Conservation (phyloP, 2,113 vertebrate genomes). For the Chlorodrepanis virens region DNA sequence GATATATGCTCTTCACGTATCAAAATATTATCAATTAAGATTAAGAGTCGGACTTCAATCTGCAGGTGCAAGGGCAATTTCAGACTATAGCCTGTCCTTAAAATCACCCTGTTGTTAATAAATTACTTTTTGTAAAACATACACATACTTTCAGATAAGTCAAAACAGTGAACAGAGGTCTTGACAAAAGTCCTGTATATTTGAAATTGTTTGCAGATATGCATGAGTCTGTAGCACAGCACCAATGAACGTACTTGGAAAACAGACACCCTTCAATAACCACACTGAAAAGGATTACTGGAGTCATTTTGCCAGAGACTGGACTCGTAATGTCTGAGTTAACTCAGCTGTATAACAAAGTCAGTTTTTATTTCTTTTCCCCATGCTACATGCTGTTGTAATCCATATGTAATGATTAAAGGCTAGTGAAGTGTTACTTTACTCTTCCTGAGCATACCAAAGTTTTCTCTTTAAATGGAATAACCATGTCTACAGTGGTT, state of each 20-base stretch:
- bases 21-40: neutral
- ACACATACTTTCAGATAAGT: neutral
- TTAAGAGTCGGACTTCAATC: slow-evolving; percentile 13
- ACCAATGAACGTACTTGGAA: neutral
- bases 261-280: neutral
- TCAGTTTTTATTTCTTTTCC: neutral
- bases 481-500: neutral
- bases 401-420: neutral
- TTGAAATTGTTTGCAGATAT: neutral
- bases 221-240: fast-evolving
- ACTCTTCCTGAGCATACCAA: neutral
- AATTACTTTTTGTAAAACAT: neutral
- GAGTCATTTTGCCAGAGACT: neutral
- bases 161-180: neutral
- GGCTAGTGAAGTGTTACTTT: neutral
- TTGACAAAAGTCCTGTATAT: neutral
- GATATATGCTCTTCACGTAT: neutral
- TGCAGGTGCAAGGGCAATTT: slow-evolving; percentile 20
- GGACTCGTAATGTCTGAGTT: neutral
- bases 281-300: neutral
- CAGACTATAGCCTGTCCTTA: neutral
- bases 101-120: slow-evolving; percentile 4
- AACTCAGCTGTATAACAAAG: neutral
- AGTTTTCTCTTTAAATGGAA: neutral
- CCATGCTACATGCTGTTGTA: neutral